These are phyloP conservation scores for Conus canariensis DNA, from an alignment of 2,888 invertebrate genomes.

Conservation along the genomic window DNA sequence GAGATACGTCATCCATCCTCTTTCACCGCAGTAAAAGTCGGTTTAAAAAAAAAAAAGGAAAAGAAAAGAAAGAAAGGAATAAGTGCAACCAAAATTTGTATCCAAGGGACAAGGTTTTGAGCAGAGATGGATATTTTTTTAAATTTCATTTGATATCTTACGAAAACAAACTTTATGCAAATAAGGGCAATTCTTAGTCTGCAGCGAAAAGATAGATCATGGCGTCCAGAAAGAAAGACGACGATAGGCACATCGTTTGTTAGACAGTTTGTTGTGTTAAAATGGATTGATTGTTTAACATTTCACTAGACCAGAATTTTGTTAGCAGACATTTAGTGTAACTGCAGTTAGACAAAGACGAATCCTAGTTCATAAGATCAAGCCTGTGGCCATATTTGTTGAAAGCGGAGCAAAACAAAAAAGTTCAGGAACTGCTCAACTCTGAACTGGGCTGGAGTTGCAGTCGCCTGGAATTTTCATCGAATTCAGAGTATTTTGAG, in stretches of 20 bases:
- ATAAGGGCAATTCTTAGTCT: not conserved
- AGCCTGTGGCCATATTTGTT: not conserved
- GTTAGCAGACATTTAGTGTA: not conserved
- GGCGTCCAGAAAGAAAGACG: not conserved
- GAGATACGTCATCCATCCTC: not conserved
- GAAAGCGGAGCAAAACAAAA: not conserved
- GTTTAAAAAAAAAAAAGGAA: not conserved
- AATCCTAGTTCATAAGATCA: not conserved
- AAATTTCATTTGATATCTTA: not conserved
- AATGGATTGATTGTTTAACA: not conserved
- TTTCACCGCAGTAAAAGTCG: not conserved
- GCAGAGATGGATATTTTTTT: not conserved
- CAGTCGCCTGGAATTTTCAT: not conserved
- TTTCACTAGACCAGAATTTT: too few relatives aligned
- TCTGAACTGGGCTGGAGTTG: not conserved
- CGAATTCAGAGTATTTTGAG: too few relatives aligned
- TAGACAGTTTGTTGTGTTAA: not conserved
- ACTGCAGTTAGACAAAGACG: not conserved
- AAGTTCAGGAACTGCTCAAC: not conserved
- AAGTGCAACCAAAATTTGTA: too few relatives aligned
- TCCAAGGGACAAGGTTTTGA: not conserved
- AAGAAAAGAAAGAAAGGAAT: not conserved
- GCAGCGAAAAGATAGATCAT: not conserved
- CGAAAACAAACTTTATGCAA: not conserved
- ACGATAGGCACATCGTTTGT: not conserved